Evolutionary conservation across 2,888 invertebrate species (phyloP), one percentile per base, ranked within the genome.

Genomic region (Pyrocoelia pectoralis): DNA sequence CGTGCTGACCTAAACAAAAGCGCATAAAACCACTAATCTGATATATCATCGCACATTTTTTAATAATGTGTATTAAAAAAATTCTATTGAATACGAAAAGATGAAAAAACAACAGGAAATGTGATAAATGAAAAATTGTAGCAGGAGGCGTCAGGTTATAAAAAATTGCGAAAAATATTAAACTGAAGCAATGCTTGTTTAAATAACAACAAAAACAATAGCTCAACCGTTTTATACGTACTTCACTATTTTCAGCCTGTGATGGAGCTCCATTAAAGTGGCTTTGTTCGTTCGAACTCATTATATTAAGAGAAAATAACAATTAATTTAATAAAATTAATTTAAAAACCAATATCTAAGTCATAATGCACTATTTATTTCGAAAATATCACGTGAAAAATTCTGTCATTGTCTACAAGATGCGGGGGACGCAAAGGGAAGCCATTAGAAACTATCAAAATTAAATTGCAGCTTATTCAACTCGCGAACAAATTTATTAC

Each of bases 381-480:
- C 69, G 68, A 73, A 77, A 75, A 72, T 72, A 79, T 79, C 80
- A 80, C 78, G 79, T 79, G 79, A 81, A 81, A 77, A 76, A 76
- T 72, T 84, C 82, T 86, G 86, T 86, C 86, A 87, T 81, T 83
- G 84, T 85, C 84, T 84, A 84, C 83, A 83, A 84, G 84, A 84
- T 84, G 86, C 84, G 87, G 86, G 87, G 86, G 86, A 86, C 86
- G 86, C 86, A 85, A 85, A 85, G 85, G 84, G 84, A 85, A 85
- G 87, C 87, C 86, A 87, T 87, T 85, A 84, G 82, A 83, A 83
- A 84, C 83, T 54, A 29, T 18, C 43, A 61, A 63, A 24, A 61
- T n/a, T 24, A 33, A 41, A 57, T 55, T 63, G 61, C 17, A 24
- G 12, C n/a, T 57, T 38, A 28, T 40, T 19, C 28, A 66, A 61